Evolutionary conservation across 1,140 invertebrate genomes (phyloP), one percentile per base, ranked within the genome.

Genomic region (Schlechtendalia chinensis): DNA sequence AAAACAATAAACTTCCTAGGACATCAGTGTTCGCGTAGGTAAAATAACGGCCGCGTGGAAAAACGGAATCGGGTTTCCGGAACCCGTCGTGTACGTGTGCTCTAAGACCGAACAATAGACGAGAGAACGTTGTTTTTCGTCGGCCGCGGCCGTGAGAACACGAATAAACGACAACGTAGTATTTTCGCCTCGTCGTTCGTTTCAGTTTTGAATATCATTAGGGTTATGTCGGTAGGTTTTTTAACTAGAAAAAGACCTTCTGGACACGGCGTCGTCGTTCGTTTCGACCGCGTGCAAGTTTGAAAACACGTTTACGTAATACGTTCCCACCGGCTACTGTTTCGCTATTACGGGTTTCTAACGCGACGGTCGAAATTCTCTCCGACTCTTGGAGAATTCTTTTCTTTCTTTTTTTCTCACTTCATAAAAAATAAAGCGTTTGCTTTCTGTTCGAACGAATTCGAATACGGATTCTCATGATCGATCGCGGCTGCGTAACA

Each of bases 131-230:
- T 54, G 1, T 63, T 79, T 79, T 79, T 50, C 16, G 75, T 63
- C 2, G n/a, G 50, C 12, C 27, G 32, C 32, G 32, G 39, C 16
- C 39, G 75, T 79, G 75, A 63, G 75, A 79, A 63, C 59, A 27
- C 24, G 5, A 77, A 72, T 72, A 19, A 61, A 19, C 39, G 47
- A 45, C 39, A 79, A 39, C n/a, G n/a, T n/a, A n/a, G n/a, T n/a
- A 61, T 77, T 45, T 67, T 67, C 5, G 29, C 39, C 58, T 79
- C 47, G 74, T 27, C 32, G n/a, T 17, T 24, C 39, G 27, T 56
- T 63, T 75, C 39, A 3, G 54, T 32, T n/a, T 59, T 77, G 54
- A 77, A 77, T 77, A 77, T 77, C 75, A 79, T 79, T 79, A 79
- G 75, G 75, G 56, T 75, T n/a, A n/a, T n/a, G n/a, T n/a, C n/a